phyloP scores from a whole-genome alignment of 2,113 vertebrate genomes.

The Polyodon spathula region DNA sequence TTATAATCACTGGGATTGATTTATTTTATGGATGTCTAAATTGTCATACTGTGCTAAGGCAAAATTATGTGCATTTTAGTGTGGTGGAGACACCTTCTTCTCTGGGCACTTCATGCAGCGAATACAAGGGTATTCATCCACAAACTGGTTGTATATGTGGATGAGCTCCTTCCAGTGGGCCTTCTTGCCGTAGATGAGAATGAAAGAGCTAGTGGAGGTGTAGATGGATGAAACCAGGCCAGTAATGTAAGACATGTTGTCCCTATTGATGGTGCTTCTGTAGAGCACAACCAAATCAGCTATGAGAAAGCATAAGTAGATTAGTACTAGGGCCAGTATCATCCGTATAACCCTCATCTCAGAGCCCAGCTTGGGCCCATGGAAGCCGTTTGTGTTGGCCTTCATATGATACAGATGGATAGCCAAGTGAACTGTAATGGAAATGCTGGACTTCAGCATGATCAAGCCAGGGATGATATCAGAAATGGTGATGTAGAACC shows the following conservation, averaged over 20 bases:
- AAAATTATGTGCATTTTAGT: constrained; percentile 15
- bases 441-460: constrained; percentile 57
- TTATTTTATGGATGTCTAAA: too few species aligned
- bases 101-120: constrained; percentile 41
- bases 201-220: constrained; percentile 30
- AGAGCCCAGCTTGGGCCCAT: constrained; percentile 46
- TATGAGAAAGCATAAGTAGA: constrained; percentile 44
- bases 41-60: neutral
- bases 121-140: constrained; percentile 44
- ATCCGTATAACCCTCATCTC: constrained; percentile 57
- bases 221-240: constrained; percentile 48
- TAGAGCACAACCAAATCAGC: constrained; percentile 49
- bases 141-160: constrained; percentile 32
- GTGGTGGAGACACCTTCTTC: constrained; percentile 14
- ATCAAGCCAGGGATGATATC: constrained; percentile 51
- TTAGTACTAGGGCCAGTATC: constrained; percentile 38
- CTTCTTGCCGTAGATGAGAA: constrained; percentile 56
- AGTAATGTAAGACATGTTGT: constrained; percentile 33
- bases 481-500: constrained; percentile 34
- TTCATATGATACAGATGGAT: constrained; percentile 55
- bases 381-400: constrained; percentile 45
- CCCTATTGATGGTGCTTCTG: constrained; percentile 25
- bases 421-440: constrained; percentile 49
- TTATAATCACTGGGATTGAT: too few species aligned
- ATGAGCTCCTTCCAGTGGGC: constrained; percentile 48